Conservation (phyloP, 2,113 vertebrate genomes). For the Ceyx margarethae region DNA sequence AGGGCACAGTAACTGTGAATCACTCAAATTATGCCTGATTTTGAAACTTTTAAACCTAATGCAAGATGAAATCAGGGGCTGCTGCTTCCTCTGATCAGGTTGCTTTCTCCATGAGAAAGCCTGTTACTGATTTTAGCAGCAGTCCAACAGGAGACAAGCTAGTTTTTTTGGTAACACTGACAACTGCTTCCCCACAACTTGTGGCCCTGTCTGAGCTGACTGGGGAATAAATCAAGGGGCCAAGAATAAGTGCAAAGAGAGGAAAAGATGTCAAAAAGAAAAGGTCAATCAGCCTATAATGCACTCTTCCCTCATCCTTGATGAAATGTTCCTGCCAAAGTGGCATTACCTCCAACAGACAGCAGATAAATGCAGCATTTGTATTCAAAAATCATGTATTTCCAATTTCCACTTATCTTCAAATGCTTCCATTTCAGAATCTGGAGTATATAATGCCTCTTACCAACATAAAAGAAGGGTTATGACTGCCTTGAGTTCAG, state of each 20-base stretch:
- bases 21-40: not conserved
- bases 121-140: not conserved
- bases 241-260: not conserved
- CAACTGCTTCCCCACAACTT: not conserved
- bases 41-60: not conserved
- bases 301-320: not conserved
- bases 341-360: not conserved
- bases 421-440: not conserved
- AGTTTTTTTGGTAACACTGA: not conserved
- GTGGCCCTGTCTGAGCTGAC: not conserved
- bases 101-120: not conserved
- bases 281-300: not conserved
- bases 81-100: not conserved
- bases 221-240: not conserved
- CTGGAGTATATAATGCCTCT: not conserved
- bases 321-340: not conserved
- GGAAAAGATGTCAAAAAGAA: not conserved
- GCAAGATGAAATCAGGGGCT: not conserved
- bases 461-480: not conserved
- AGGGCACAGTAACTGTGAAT: not conserved
- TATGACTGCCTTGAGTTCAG: not conserved
- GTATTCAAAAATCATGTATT: not conserved
- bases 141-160: not conserved
- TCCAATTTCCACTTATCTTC: not conserved
- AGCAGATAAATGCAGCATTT: not conserved